These are phyloP conservation scores for Otolemur garnettii DNA, from an alignment of 2,113 vertebrate genomes.

Conservation along the genomic window DNA sequence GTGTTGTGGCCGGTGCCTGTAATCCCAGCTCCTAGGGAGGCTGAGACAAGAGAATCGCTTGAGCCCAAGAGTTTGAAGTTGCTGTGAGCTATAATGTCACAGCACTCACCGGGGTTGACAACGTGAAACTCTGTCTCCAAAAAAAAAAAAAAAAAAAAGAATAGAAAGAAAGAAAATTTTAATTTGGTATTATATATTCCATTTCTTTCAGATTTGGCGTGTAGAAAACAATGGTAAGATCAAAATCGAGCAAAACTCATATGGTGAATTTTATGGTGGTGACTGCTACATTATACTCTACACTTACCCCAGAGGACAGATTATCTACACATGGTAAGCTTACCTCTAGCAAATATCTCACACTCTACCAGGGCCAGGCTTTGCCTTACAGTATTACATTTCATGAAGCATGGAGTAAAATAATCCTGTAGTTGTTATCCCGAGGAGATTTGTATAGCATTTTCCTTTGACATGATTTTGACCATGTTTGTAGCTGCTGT, in stretches of 20 bases:
- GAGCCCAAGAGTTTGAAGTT: no score
- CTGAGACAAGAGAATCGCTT: no score
- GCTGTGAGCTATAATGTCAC: no score
- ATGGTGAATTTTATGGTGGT: slow-evolving; percentile 94
- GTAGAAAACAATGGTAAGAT: slow-evolving; percentile 92
- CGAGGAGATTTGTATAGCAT: background rate
- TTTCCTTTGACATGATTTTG: background rate
- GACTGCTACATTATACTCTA: slow-evolving; percentile 97
- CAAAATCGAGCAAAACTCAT: slow-evolving; percentile 86
- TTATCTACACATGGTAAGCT: slow-evolving; percentile 96
- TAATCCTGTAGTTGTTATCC: background rate
- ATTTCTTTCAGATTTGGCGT: slow-evolving; percentile 92
- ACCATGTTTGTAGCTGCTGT: background rate
- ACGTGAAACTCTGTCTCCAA: no score
- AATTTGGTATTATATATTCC: background rate
- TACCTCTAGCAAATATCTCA: background rate
- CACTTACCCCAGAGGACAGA: slow-evolving; percentile 91
- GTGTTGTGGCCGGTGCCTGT: no score
- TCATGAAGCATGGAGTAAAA: background rate
- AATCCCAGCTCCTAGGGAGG: no score
- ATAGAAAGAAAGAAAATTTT: background rate
- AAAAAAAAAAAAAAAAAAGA: no score
- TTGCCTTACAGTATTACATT: background rate
- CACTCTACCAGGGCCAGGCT: background rate
- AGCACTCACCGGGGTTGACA: no score